phyloP scores from a whole-genome alignment of 2,888 invertebrate genomes.

The Zhuqinia jingwanae region DNA sequence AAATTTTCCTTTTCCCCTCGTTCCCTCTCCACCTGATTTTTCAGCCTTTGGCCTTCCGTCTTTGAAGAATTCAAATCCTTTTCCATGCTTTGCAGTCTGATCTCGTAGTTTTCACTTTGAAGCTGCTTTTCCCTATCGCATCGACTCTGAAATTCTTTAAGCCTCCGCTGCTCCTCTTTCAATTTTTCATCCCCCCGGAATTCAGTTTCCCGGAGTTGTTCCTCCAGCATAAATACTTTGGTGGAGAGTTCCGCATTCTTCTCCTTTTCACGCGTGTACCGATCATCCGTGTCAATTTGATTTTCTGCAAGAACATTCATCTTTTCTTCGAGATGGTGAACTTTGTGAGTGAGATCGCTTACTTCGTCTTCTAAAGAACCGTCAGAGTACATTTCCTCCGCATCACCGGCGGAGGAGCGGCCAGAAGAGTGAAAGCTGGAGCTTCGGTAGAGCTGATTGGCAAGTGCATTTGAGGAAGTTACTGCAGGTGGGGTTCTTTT shows the following conservation, averaged over 20 bases:
- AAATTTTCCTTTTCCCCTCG: constrained; percentile 81
- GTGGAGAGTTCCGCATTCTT: constrained; percentile 96
- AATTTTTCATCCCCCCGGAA: constrained; percentile 88
- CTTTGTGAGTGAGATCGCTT: constrained; percentile 96
- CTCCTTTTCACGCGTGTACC: constrained; percentile 93
- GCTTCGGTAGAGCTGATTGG: constrained; percentile 93
- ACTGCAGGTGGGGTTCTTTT: constrained; percentile 74
- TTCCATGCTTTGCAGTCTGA: constrained; percentile 86
- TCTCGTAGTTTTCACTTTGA: constrained; percentile 86
- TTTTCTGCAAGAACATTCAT: constrained; percentile 94
- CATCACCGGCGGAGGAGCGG: constrained; percentile 94
- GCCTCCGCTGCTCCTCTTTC: constrained; percentile 91
- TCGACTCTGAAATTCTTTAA: constrained; percentile 90
- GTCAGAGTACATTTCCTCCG: constrained; percentile 97
- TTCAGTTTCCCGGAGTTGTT: constrained; percentile 91
- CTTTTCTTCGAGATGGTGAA: constrained; percentile 89
- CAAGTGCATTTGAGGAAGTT: constrained; percentile 82
- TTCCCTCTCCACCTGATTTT: constrained; percentile 85
- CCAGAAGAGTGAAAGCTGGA: constrained; percentile 96
- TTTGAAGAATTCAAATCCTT: constrained; percentile 85
- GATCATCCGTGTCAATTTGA: constrained; percentile 92
- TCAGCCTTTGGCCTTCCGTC: constrained; percentile 86
- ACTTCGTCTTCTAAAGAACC: constrained; percentile 96
- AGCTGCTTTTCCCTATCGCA: constrained; percentile 92
- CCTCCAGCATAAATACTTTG: constrained; percentile 89